Conservation (phyloP, 2,797 vertebrate genomes). For the Manis pentadactyla region DNA sequence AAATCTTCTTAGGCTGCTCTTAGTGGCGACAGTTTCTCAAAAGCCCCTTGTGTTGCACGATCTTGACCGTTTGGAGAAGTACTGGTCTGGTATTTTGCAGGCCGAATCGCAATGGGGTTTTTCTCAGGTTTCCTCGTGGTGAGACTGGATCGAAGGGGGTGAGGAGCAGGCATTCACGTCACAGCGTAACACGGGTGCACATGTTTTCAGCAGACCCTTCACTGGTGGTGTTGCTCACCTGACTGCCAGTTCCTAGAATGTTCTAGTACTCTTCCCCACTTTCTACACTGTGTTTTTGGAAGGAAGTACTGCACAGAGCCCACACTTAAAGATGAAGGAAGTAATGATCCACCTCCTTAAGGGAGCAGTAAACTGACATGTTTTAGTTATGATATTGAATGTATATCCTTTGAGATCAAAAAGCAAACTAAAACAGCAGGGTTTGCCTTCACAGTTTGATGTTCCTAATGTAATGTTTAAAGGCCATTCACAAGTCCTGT, state of each 20-base stretch:
- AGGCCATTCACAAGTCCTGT: fast-evolving
- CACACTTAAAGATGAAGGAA: too few relatives aligned
- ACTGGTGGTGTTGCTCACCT: too few relatives aligned
- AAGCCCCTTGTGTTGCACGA: too few relatives aligned
- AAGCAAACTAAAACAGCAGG: background rate
- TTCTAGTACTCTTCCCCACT: too few relatives aligned
- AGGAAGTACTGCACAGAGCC: background rate
- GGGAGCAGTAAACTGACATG: too few relatives aligned
- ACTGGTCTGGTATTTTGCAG: background rate
- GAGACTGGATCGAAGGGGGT: background rate
- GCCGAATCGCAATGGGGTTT: too few relatives aligned
- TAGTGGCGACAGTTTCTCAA: background rate
- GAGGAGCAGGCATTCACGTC: background rate
- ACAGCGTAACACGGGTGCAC: background rate
- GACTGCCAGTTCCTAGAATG: too few relatives aligned
- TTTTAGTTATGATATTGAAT: background rate
- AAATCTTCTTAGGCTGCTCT: background rate
- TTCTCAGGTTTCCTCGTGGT: background rate
- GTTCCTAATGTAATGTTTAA: too few relatives aligned
- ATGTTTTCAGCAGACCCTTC: too few relatives aligned
- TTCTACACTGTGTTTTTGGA: background rate
- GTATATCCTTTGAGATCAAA: background rate
- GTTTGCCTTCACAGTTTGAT: too few relatives aligned
- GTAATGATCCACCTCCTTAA: fast-evolving
- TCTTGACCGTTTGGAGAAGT: background rate